phyloP scores from a whole-genome alignment of 2,113 vertebrate genomes.

The Bubo bubo region DNA sequence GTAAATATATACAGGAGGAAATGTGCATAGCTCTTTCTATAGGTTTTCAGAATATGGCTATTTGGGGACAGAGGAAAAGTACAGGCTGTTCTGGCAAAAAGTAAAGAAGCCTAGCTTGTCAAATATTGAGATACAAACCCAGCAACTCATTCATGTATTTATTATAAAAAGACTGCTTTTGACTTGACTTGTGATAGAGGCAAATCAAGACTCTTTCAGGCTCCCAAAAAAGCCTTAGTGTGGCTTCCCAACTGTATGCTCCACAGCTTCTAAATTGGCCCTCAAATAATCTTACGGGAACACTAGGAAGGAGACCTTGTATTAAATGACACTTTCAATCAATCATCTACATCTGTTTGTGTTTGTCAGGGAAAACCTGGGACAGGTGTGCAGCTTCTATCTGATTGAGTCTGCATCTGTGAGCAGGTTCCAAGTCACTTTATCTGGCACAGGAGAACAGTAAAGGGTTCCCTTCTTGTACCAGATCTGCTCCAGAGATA shows the following conservation, averaged over 20 bases:
- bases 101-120: not conserved
- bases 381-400: not conserved
- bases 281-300: not conserved
- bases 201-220: not conserved
- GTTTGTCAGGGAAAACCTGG: conserved; percentile 1
- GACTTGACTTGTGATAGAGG: not conserved
- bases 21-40: not conserved
- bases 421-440: conserved; percentile 21
- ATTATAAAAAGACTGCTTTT: not conserved
- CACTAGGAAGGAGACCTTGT: not conserved
- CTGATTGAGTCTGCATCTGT: not conserved
- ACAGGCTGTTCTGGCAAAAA: not conserved
- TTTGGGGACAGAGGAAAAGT: not conserved
- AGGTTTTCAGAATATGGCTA: conserved; percentile 30
- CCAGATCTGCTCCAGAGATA: conserved; percentile 44
- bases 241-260: not conserved
- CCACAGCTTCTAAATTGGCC: not conserved
- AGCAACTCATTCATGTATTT: not conserved
- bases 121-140: not conserved
- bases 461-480: conserved; percentile 31
- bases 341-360: not conserved
- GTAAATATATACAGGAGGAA: conserved; percentile 28
- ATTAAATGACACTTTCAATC: not conserved
- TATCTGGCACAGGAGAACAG: conserved; percentile 45
- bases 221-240: not conserved